Base-by-base conservation (phyloP, 2,888 invertebrate genomes). In the Mythimna lalbum region DNA sequence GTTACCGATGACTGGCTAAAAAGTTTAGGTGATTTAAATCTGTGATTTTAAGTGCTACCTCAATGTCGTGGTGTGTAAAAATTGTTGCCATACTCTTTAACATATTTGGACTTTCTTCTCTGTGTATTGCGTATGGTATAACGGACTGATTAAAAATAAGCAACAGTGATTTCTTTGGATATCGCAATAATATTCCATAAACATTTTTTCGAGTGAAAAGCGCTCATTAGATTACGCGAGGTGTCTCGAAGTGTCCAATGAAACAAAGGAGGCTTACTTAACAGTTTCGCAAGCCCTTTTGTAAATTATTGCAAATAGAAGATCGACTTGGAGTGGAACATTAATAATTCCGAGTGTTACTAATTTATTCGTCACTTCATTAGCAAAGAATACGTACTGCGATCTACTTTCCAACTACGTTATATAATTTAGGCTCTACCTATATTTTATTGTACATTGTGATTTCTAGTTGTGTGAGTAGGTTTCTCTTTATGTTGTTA, bases 1-100 rank as follows among this genome's bases (percentile, higher is more conserved):
- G 73, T 83, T 47, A 79, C 82, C 43, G 87, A 92, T 71, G 89
- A 83, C 74, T 92, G 91, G 92, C 81, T 93, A 53, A 80, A 82
- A 84, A 89, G 82, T 81, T 76, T 89, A 83, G 86, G 60, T 87
- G 78, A 88, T 67, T 68, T 77, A 68, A 74, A 81, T 84, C 63
- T 73, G 62, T 78, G 78, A 81, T 64, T 80, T 73, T 69, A 79
- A 63, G 64, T 62, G 64, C 63, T 74, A 73, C 76, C 59, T 73
- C 64, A 80, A 84, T 85, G 82, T 63, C 31, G 66, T 78, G 72
- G 65, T 78, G 63, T 71, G 74, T 75, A 75, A 67, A 74, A 82
- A 78, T 69, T 79, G 82, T 85, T 88, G 89, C 89, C 89, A 90
- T 90, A 89, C 56, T 67, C 31, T 27, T 71, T 62, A 57, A 43